A percentile compares a stretch with the other conserved stretches of the same genome.
Conservation (phyloP, 2,888 invertebrate genomes). For the Germaria angustata region DNA sequence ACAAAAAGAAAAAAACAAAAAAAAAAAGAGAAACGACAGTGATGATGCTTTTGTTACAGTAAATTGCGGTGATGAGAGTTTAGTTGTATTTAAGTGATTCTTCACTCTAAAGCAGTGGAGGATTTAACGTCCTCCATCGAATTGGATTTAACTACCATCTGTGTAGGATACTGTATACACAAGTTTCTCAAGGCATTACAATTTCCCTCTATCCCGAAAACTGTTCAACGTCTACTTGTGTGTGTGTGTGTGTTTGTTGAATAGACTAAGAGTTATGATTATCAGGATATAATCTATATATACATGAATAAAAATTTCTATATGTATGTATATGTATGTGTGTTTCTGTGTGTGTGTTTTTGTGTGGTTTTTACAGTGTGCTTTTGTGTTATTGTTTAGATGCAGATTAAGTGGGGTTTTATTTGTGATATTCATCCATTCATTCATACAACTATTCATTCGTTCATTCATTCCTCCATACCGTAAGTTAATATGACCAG, state of each 20-base stretch:
- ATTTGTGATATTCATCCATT: constrained; percentile 48
- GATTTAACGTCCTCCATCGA: background rate
- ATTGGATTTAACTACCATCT: background rate
- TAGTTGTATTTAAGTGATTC: constrained; percentile 41
- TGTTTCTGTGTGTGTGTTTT: background rate
- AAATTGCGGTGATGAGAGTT: constrained; percentile 50
- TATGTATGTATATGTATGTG: background rate
- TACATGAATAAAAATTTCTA: background rate
- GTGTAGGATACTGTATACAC: background rate
- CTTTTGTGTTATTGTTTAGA: constrained; percentile 55
- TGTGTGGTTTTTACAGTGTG: constrained; percentile 6
- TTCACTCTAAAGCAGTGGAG: background rate
- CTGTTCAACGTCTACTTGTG: background rate
- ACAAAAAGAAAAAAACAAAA: constrained; percentile 31
- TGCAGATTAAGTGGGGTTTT: constrained; percentile 59
- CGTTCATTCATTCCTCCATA: constrained; percentile 26
- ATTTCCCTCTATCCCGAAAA: background rate
- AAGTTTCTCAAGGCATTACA: background rate
- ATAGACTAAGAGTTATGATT: constrained; percentile 19
- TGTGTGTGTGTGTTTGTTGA: background rate
- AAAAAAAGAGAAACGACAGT: constrained; percentile 39
- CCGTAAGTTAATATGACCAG: constrained; percentile 54
- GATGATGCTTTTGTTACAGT: constrained; percentile 37
- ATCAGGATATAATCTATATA: constrained; percentile 32
- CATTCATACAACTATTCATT: constrained; percentile 27